Evolutionary conservation across 2,888 invertebrate species (phyloP), one percentile per base, ranked within the genome.

Genomic region (Alloscopus bannaensis): DNA sequence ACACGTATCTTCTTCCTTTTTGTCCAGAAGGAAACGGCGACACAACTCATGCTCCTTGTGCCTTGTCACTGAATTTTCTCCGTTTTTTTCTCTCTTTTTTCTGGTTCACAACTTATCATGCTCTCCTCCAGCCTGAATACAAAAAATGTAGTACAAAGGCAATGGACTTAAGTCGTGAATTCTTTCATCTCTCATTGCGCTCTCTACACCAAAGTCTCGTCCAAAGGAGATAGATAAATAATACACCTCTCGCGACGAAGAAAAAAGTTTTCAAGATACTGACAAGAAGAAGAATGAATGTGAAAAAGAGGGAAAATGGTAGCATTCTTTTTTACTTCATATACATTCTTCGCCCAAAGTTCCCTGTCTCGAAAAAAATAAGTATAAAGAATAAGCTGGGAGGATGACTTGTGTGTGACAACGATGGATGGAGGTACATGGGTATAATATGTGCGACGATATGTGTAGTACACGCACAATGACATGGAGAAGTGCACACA

Each of bases 1-100:
- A n/a, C n/a, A n/a, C n/a, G n/a, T n/a, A n/a, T n/a, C n/a, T n/a
- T n/a, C n/a, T n/a, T n/a, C n/a, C n/a, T n/a, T n/a, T n/a, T n/a
- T n/a, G n/a, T n/a, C n/a, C n/a, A n/a, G n/a, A n/a, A n/a, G n/a
- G n/a, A n/a, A n/a, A n/a, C n/a, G n/a, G n/a, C n/a, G n/a, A n/a
- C n/a, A n/a, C n/a, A n/a, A n/a, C n/a, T n/a, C n/a, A n/a, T n/a
- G n/a, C n/a, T n/a, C n/a, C n/a, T n/a, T n/a, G n/a, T n/a, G n/a
- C n/a, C n/a, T n/a, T n/a, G n/a, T 68, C 76, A 76, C 68, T 69
- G 76, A 69, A 69, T 77, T 77, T 77, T 77, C 76, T 77, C 62
- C 60, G 18, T 16, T 59, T 62, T 42, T 18, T 62, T 68, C 18
- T 65, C 31, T 24, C 31, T 36, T 64, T 66, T 69, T 77, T 77